Evolutionary conservation across 1,140 invertebrate species (phyloP), one percentile per base, ranked within the genome.

Genomic region (Ips nitidus): DNA sequence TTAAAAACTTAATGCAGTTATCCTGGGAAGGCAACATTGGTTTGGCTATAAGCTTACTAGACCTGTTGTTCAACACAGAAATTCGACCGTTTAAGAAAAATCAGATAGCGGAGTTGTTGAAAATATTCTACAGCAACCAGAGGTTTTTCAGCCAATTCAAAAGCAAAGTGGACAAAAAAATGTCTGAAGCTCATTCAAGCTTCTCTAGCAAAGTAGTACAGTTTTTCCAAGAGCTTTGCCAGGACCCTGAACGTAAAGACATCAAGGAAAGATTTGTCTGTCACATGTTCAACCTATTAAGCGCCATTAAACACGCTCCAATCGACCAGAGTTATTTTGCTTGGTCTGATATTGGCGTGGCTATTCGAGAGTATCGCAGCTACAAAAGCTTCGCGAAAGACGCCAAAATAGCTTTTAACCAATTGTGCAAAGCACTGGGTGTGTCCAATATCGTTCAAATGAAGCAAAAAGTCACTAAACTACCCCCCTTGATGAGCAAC

Each of bases 31-130:
- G 85, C 22, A 87, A 83, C 65, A 86, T 86, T 76, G 76, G 82
- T 47, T 76, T 91, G 43, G 79, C 84, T 6, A 80, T 83, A 3
- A 71, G 84, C 47, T 75, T 90, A 66, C 79, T 86, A 8, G 80
- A 86, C 2, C 87, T 84, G 77, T 80, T 86, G n/a, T 91, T 90
- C 71, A 83, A 86, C 60, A 74, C 78, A 2, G 82, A 82, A 37
- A 83, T 90, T 1, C 81, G 88, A 69, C 85, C 86, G 38, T 91
- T 86, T 73, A 80, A 87, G 52, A 83, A 86, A 69, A 84, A 83
- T 71, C 88, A 90, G 78, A 89, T 87, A 1, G 63, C 90, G 0
- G 87, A 90, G 73, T 80, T 90, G 61, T 73, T 90, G 53, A 79
- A 81, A 50, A 80, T 83, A 47, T 89, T 89, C 73, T 90, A 88